Base-by-base conservation (phyloP, 2,113 vertebrate species). In the Marcusenius ussheri region DNA sequence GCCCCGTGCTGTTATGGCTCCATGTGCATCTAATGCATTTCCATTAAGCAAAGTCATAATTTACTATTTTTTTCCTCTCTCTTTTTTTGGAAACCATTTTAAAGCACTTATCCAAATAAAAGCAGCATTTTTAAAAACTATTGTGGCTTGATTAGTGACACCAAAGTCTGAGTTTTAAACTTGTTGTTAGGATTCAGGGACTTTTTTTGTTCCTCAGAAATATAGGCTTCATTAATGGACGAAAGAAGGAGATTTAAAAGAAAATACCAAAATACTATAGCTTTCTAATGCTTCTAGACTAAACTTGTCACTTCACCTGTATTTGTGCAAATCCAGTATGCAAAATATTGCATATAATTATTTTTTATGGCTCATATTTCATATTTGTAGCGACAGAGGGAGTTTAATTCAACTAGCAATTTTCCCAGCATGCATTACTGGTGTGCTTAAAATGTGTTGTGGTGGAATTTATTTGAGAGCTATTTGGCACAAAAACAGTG, bases 21-120 rank as follows among this genome's bases (percentile, higher is more conserved):
- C 90, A 85, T 89, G 53, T 90, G 88, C 88, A 91, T 88, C 89
- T 90, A 90, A 92, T 90, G 89, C 87, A 92, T 91, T 92, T 92
- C 88, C 91, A 92, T 91, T 88, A 87, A 91, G 90, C 74, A 85
- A 87, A 91, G 91, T 89, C 91, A 91, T 91, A 9, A 80, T 80
- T 51, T 80, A 39, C 13, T 50, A 17, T 35, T 27, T 74, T 35
- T 50, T n/a, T 42, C 2, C 6, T 35, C 6, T 19, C 5, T 24
- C 11, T 13, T 21, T 80, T 88, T 74, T 74, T 74, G 2, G 39
- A 6, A 27, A 89, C 31, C 42, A 35, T 74, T 74, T 31, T n/a
- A 74, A 50, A 74, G 88, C 45, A 24, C 58, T 49, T 70, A 49
- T n/a, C 8, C 46, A 74, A 89, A 77, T 74, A 89, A 49, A 62